phyloP scores from a whole-genome alignment of 2,888 invertebrate genomes.

The Watsonalla binaria region DNA sequence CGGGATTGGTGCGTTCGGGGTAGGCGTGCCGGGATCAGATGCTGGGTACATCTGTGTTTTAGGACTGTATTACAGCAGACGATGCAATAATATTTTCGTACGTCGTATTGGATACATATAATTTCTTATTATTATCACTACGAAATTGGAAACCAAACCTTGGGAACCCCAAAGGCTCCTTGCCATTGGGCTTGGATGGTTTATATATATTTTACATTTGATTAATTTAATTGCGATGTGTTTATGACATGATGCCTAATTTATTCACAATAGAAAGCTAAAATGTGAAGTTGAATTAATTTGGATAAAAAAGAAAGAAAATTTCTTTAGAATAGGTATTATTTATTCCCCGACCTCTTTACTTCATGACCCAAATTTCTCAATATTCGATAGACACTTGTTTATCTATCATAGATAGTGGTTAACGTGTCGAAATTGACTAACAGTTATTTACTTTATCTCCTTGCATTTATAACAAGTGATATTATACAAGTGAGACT shows the following conservation, averaged over 20 bases:
- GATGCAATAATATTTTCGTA: not conserved
- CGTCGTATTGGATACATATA: too few species aligned
- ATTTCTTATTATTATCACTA: too few species aligned
- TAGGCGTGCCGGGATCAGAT: conserved; percentile 48
- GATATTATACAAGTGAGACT: too few species aligned
- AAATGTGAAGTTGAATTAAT: too few species aligned
- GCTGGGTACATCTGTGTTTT: conserved; percentile 17
- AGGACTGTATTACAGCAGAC: conserved; percentile 4
- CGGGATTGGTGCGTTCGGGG: conserved; percentile 44
- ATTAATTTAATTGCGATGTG: too few species aligned
- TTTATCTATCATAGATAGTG: not conserved
- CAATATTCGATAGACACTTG: not conserved
- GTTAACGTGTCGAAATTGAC: not conserved
- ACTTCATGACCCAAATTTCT: not conserved
- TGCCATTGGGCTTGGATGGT: too few species aligned
- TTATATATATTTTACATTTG: too few species aligned
- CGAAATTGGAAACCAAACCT: too few species aligned
- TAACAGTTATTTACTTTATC: not conserved
- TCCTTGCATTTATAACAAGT: too few species aligned
- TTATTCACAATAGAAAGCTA: too few species aligned
- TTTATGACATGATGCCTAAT: too few species aligned
- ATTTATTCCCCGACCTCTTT: not conserved
- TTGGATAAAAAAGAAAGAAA: not conserved
- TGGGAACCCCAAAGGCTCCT: too few species aligned
- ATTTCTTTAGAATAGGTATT: not conserved